Conservation (phyloP, 1,140 invertebrate species). For the Drosophila sp. region DNA sequence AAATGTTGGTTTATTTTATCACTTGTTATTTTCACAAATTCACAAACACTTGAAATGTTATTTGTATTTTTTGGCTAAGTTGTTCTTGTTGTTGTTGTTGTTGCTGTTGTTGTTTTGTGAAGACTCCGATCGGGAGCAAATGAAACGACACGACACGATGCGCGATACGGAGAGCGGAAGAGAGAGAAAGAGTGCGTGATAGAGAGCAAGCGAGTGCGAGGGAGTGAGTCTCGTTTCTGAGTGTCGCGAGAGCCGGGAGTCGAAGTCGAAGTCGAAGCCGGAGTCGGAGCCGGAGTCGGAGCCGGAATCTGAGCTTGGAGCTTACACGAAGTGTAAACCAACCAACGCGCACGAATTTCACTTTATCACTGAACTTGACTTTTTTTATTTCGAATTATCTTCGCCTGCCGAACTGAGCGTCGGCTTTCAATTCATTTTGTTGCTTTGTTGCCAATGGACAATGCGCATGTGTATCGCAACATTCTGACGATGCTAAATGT, state of each 20-base stretch:
- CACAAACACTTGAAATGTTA: constrained; percentile 8
- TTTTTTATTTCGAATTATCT: constrained; percentile 54
- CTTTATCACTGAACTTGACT: constrained; percentile 73
- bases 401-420: constrained; percentile 20
- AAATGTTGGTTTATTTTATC: background rate
- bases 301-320: constrained; percentile 58
- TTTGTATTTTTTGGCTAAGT: background rate
- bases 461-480: constrained; percentile 28
- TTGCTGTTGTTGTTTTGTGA: constrained; percentile 24
- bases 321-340: constrained; percentile 66
- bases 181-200: background rate
- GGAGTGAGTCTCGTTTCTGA: constrained; percentile 18
- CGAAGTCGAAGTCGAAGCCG: constrained; percentile 20
- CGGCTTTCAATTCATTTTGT: background rate
- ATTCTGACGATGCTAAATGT: constrained; percentile 25
- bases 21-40: no score
- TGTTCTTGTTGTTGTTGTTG: constrained; percentile 26
- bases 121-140: constrained; percentile 45
- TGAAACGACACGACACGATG: constrained; percentile 31
- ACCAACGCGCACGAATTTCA: constrained; percentile 72
- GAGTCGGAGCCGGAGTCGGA: constrained; percentile 22
- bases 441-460: no score
- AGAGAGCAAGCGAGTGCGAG: background rate
- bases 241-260: constrained; percentile 22
- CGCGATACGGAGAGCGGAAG: constrained; percentile 22